Conservation (phyloP, 2,797 vertebrate species). For the Mastacembelus armatus region DNA sequence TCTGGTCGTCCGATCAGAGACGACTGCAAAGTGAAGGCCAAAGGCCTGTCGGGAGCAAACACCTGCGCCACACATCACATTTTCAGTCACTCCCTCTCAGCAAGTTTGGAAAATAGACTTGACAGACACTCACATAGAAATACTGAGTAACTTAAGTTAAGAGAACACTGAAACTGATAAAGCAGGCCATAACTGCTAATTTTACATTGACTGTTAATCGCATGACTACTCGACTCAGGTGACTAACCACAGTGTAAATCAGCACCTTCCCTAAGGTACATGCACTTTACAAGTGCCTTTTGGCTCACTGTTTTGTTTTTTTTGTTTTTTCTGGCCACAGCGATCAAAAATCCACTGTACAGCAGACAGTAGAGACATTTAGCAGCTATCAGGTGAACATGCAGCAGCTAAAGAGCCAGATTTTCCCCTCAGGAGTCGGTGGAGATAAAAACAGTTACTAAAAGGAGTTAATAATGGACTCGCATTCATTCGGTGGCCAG, state of each 20-base stretch:
- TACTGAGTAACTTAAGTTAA: neutral
- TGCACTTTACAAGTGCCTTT: no score
- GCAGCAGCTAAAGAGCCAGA: no score
- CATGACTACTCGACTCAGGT: neutral
- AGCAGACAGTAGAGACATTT: neutral
- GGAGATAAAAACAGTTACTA: no score
- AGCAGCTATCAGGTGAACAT: neutral
- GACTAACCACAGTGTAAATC: no score
- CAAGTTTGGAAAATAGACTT: constrained; percentile 8
- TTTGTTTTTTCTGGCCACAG: no score
- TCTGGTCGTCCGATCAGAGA: constrained; percentile 34
- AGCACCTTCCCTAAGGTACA: no score
- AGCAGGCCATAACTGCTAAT: neutral
- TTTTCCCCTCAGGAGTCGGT: no score
- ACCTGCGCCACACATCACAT: constrained; percentile 35
- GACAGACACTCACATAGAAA: constrained; percentile 1
- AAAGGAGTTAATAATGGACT: neutral
- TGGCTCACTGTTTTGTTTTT: no score
- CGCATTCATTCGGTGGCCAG: no score
- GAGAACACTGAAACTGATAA: neutral
- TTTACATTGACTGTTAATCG: neutral
- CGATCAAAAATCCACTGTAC: no score
- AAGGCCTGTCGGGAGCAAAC: constrained; percentile 37
- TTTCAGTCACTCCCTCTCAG: constrained; percentile 7
- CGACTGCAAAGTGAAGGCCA: constrained; percentile 25